Percentiles rank a stretch among this genome's conserved stretches.
phyloP scores from a whole-genome alignment of 2,797 vertebrate genomes.

The Valencia hispanica region DNA sequence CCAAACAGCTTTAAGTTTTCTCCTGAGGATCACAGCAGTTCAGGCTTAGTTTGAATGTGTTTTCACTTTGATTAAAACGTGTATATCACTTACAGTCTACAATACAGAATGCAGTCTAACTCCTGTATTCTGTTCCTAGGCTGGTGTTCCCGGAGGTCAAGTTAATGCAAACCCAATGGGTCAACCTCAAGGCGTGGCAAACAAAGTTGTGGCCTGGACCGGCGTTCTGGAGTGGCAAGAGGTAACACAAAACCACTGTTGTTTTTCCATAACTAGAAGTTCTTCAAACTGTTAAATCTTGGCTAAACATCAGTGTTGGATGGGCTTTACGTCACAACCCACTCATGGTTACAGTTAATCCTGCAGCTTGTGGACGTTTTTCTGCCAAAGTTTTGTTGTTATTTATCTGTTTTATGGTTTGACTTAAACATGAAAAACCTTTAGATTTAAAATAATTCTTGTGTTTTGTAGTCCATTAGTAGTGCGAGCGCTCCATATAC shows the following conservation, averaged over 20 bases:
- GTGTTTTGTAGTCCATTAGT: too few relatives aligned
- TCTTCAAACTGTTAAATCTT: neutral
- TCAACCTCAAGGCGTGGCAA: slow-evolving; percentile 83
- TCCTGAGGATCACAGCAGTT: slow-evolving; percentile 17
- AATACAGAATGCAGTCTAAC: neutral
- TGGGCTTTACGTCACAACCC: too few relatives aligned
- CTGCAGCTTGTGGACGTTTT: too few relatives aligned
- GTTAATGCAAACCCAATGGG: slow-evolving; percentile 63
- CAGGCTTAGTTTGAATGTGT: neutral
- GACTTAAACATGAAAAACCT: too few relatives aligned
- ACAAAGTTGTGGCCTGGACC: slow-evolving; percentile 91
- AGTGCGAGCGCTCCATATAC: too few relatives aligned
- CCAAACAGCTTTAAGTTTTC: slow-evolving; percentile 16
- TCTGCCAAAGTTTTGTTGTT: too few relatives aligned
- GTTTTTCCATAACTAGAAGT: neutral
- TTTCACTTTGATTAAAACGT: neutral
- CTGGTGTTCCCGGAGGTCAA: slow-evolving; percentile 60
- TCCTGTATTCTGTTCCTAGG: slow-evolving; percentile 50
- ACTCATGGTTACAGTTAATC: too few relatives aligned
- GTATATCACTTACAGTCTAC: neutral
- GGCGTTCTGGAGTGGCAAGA: slow-evolving; percentile 95
- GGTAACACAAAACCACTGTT: slow-evolving; percentile 73
- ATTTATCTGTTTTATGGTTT: too few relatives aligned
- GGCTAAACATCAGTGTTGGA: too few relatives aligned
- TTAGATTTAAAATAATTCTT: too few relatives aligned